Evolutionary conservation across 1,140 invertebrate species (phyloP).

Genomic region (Amyelois transitella): DNA sequence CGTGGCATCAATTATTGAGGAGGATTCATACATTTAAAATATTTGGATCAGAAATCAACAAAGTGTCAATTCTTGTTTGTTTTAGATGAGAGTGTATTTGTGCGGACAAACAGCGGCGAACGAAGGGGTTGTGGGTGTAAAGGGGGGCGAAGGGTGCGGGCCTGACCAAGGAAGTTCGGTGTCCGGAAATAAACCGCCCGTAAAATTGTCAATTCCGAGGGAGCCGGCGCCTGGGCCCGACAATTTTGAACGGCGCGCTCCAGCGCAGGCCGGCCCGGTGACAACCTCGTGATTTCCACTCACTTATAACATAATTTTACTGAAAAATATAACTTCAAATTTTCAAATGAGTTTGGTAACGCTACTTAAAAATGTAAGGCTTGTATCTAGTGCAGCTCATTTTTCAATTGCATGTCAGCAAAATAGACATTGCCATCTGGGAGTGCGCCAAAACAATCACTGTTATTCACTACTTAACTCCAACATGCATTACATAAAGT

Average conservation of each 20-base stretch:
- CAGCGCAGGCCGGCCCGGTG: constrained; percentile 11
- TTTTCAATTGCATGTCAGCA: constrained; percentile 36
- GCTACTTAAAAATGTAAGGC: neutral
- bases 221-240: constrained; percentile 47
- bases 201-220: constrained; percentile 79
- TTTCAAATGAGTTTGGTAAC: neutral
- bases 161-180: constrained; percentile 64
- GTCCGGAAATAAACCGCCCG: constrained; percentile 76
- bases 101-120: constrained; percentile 20
- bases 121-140: constrained; percentile 27
- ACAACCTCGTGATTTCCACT: constrained; percentile 6
- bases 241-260: constrained; percentile 45
- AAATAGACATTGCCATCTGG: constrained; percentile 57
- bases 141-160: constrained; percentile 29
- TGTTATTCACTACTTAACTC: constrained; percentile 59
- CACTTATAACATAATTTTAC: constrained; percentile 14
- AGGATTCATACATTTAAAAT: neutral
- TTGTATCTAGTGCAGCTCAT: constrained; percentile 12
- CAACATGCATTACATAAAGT: constrained; percentile 34
- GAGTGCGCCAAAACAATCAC: constrained; percentile 65
- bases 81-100: constrained; percentile 13
- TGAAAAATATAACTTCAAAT: neutral
- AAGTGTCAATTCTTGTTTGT: constrained; percentile 21
- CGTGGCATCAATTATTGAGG: constrained; percentile 31
- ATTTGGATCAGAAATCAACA: constrained; percentile 10